phyloP scores from a whole-genome alignment of 2,797 vertebrate genomes.

The Macroramphosus scolopax region DNA sequence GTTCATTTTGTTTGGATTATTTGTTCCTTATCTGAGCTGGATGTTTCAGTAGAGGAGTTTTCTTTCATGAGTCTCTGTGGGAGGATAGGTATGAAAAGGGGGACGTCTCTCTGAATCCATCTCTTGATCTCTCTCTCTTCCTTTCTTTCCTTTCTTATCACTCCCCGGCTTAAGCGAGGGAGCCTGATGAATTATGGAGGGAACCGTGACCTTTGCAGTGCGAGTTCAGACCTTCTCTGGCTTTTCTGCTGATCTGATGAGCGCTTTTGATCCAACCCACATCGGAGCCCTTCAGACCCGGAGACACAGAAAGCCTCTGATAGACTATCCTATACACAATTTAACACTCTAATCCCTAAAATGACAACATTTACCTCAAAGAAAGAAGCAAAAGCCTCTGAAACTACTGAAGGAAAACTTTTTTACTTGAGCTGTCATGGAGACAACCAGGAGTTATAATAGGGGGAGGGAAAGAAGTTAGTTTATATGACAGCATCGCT shows the following conservation, averaged over 20 bases:
- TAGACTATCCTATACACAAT: slow-evolving; percentile 31
- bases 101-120: slow-evolving; percentile 47
- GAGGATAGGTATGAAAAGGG: slow-evolving; percentile 38
- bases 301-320: slow-evolving; percentile 32
- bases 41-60: slow-evolving; percentile 33
- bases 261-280: slow-evolving; percentile 67
- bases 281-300: slow-evolving; percentile 32
- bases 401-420: neutral
- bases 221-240: slow-evolving; percentile 59
- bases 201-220: slow-evolving; percentile 71
- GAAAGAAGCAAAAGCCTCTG: slow-evolving; percentile 11
- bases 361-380: slow-evolving; percentile 54
- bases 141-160: slow-evolving; percentile 26
- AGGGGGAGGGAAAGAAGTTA: too few species aligned
- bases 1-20: too few species aligned
- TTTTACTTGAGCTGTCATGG: slow-evolving; percentile 8
- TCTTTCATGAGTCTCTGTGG: slow-evolving; percentile 34
- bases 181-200: slow-evolving; percentile 76
- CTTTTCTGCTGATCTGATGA: slow-evolving; percentile 61
- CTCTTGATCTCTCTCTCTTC: slow-evolving; percentile 25
- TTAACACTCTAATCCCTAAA: slow-evolving; percentile 46
- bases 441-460: neutral
- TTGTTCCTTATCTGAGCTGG: slow-evolving; percentile 40
- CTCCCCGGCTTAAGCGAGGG: slow-evolving; percentile 40
- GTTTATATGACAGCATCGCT: slow-evolving; percentile 34